phyloP scores from a whole-genome alignment of 2,797 vertebrate species.

The Urocyon cinereoargenteus region DNA sequence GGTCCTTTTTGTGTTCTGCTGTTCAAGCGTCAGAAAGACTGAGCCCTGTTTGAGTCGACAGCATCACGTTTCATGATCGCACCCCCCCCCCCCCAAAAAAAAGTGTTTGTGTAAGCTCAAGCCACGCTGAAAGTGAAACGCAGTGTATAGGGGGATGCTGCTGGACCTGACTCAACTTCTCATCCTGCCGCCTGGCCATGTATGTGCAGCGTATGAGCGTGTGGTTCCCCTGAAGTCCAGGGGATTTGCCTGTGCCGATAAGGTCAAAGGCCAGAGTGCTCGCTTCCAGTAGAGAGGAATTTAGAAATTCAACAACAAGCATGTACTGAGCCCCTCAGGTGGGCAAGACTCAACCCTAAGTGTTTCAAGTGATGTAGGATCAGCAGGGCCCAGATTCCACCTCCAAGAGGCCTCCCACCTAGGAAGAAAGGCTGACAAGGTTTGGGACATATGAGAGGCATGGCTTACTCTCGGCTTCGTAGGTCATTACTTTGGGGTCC shows the following conservation, averaged over 20 bases:
- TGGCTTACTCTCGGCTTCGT: too few species aligned
- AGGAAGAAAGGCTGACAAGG: neutral
- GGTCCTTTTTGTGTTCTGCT: conserved; percentile 83
- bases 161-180: neutral
- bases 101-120: conserved; percentile 87
- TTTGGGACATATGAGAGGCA: neutral
- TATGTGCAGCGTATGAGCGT: neutral
- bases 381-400: neutral
- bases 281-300: neutral
- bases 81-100: neutral
- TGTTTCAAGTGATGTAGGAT: neutral
- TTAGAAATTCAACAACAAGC: conserved; percentile 39
- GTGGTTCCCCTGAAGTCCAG: neutral
- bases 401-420: neutral
- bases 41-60: conserved; percentile 83
- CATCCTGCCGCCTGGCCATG: neutral
- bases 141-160: conserved; percentile 66
- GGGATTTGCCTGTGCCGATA: neutral
- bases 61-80: conserved; percentile 86
- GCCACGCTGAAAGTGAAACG: conserved; percentile 80
- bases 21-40: conserved; percentile 83
- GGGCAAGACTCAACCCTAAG: neutral
- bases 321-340: neutral
- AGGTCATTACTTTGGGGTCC: neutral
- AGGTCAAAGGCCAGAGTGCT: neutral